Evolutionary conservation across 2,888 invertebrate species (phyloP), one percentile per base, ranked within the genome.

Genomic region (Dastarcus helophoroides): DNA sequence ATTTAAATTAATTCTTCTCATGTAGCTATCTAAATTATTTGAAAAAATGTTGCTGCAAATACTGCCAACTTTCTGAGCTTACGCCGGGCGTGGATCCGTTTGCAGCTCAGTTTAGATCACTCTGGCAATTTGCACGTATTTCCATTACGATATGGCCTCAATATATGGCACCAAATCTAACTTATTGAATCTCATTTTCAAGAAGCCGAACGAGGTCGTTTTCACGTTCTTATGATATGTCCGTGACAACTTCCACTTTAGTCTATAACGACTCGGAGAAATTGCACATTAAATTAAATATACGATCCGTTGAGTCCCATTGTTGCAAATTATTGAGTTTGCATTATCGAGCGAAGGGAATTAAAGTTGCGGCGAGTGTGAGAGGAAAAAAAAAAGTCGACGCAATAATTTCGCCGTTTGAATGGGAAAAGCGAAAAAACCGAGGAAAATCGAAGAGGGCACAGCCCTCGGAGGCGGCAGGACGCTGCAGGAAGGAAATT

Each of bases 101-200:
- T n/a, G n/a, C n/a, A n/a, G n/a, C n/a, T n/a, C n/a, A n/a, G n/a
- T n/a, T n/a, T n/a, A n/a, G n/a, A n/a, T n/a, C n/a, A n/a, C n/a
- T n/a, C n/a, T n/a, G 4, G 33, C 28, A 42, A 39, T 56, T 51
- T 43, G 52, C 55, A 56, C 56, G 56, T 55, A 50, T 41, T 44
- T 50, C 47, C 44, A 49, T 53, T 48, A 49, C 50, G 51, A 47
- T 41, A 40, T 46, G 43, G 46, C 42, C 45, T 45, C 51, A 50
- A 58, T 54, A 51, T 56, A 54, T 51, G 42, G 44, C 46, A 34
- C 38, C 44, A 47, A 49, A 48, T 50, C 50, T 54, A 56, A 58
- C 48, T 57, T 57, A 57, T 56, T 53, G 54, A 49, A 54, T 54
- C 51, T 54, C 53, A 55, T 54, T 54, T 56, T 49, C 50, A 36